Base-by-base conservation (phyloP, 1,140 invertebrate genomes). In the Hyposmocoma kahamanoa region DNA sequence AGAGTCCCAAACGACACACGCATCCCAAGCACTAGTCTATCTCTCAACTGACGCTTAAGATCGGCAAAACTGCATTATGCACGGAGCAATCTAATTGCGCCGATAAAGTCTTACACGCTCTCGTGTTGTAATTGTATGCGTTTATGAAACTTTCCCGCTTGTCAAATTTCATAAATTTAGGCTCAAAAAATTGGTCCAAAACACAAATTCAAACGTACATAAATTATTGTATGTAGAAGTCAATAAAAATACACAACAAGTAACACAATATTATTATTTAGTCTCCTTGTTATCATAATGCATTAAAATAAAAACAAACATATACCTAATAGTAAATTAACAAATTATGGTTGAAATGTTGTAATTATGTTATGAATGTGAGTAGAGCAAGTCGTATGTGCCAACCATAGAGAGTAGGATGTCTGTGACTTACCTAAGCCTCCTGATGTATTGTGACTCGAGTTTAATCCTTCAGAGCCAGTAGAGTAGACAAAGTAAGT, bases 401-500 rank as follows among this genome's bases (percentile, higher is more conserved):
- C n/a, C n/a, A n/a, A n/a, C n/a, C n/a, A n/a, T n/a, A n/a, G n/a
- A n/a, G n/a, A n/a, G n/a, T n/a, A n/a, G n/a, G n/a, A n/a, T n/a
- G n/a, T n/a, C n/a, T n/a, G n/a, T n/a, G n/a, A 26, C 61, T 53
- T 64, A 78, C 75, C 75, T 5, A 75, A 54, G 13, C 65, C 51
- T 15, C 63, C 46, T 13, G 72, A 70, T 11, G 74, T 51, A 42
- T 65, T 72, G n/a, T 75, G 51, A 4, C 74, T 60, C 10, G 67
- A 42, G 43, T 71, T 77, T 46, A 84, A 68, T 57, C 77, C 79
- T 50, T 85, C 88, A 51, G 79, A 69, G 71, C 76, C 77, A 15
- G 87, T 87, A n/a, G 87, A 87, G 70, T 96, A 98, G n/a, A n/a
- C n/a, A 85, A 97, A 98, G 83, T 98, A 98, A 4, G 96, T 97